Percentiles rank a stretch among this genome's conserved stretches.
Conservation (phyloP, 2,113 vertebrate species). For the Xiphophorus couchianus region DNA sequence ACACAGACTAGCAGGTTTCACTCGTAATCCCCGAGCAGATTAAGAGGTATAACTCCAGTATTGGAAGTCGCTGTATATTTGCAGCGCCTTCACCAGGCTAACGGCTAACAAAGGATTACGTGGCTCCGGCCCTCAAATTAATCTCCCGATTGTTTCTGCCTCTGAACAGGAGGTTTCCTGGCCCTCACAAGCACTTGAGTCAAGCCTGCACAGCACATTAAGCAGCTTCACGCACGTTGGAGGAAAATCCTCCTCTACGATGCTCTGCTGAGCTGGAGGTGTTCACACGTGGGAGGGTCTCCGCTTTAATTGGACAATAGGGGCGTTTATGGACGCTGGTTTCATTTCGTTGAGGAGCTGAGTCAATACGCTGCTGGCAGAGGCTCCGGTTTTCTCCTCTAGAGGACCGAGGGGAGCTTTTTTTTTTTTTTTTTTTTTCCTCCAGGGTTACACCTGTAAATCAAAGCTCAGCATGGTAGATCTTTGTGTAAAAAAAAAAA, state of each 20-base stretch:
- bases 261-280: constrained; percentile 10
- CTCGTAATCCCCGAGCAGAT: not conserved
- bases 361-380: constrained; percentile 63
- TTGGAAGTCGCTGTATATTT: not conserved
- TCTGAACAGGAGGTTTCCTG: constrained; percentile 46
- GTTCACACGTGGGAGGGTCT: constrained; percentile 32
- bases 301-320: constrained; percentile 57
- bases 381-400: constrained; percentile 31
- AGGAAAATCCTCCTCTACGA: constrained; percentile 53
- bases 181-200: constrained; percentile 7
- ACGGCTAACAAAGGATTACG: constrained; percentile 43
- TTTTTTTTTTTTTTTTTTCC: constrained; percentile 40
- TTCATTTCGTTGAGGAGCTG: constrained; percentile 68
- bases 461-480: constrained; percentile 40
- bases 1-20: not conserved
- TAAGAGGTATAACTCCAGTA: not conserved
- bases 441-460: constrained; percentile 54
- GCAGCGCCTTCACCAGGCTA: constrained; percentile 11
- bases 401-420: constrained; percentile 39
- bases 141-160: constrained; percentile 51
- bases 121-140: constrained; percentile 46
- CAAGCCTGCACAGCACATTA: constrained; percentile 32
- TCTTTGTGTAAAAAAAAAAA: constrained; percentile 19
- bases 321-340: constrained; percentile 60
- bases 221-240: constrained; percentile 19